Conservation (phyloP, 2,888 invertebrate genomes). For the Galeruca laticollis region DNA sequence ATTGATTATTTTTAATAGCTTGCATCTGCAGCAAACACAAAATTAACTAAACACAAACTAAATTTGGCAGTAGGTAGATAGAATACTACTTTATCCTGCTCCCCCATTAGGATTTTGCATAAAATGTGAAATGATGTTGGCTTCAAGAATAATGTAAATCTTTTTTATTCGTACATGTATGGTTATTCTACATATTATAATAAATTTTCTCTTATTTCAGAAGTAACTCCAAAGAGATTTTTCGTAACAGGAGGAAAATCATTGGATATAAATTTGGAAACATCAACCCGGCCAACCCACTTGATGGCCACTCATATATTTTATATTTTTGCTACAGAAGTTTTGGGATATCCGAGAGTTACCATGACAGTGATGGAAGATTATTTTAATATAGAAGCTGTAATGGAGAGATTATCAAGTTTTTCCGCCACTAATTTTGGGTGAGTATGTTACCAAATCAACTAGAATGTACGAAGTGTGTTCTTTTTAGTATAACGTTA, state of each 20-base stretch:
- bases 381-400: slow-evolving; percentile 62
- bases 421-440: slow-evolving; percentile 25
- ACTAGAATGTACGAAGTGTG: no score
- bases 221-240: slow-evolving; percentile 68
- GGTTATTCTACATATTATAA: no score
- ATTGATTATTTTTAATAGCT: no score
- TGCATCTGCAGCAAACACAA: no score
- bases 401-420: slow-evolving; percentile 61
- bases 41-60: no score
- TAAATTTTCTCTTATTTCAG: slow-evolving; percentile 58
- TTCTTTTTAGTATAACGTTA: no score
- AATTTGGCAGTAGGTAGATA: no score
- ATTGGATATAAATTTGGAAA: slow-evolving; percentile 68
- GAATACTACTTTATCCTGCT: no score
- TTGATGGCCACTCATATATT: slow-evolving; percentile 71
- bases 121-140: no score
- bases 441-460: slow-evolving; percentile 27
- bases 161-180: no score
- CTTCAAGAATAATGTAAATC: no score
- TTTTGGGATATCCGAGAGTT: slow-evolving; percentile 67
- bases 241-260: slow-evolving; percentile 64
- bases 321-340: slow-evolving; percentile 70
- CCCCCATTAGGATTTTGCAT: no score
- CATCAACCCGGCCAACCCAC: slow-evolving; percentile 70
- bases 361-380: slow-evolving; percentile 65